A percentile compares a stretch with the other conserved stretches of the same genome.
Evolutionary conservation across 2,113 vertebrate genomes (phyloP).

Genomic region (Anguilla japonica): DNA sequence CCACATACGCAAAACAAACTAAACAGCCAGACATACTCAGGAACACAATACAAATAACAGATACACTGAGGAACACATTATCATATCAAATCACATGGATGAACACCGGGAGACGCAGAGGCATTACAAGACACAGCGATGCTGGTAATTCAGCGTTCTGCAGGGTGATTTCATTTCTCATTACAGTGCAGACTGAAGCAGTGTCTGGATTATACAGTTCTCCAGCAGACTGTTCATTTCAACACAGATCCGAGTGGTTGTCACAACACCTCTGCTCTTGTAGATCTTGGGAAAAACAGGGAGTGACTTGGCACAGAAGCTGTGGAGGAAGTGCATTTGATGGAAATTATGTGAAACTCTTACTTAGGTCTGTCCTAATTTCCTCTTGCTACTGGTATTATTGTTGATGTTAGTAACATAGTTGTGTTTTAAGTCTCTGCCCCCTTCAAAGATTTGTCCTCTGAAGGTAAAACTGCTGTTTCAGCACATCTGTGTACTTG

Average conservation of each 20-base stretch:
- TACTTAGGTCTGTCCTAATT: no score
- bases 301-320: no score
- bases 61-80: not conserved
- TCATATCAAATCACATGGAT: not conserved
- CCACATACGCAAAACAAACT: not conserved
- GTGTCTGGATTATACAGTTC: no score
- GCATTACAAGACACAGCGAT: not conserved
- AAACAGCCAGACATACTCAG: slow-evolving; percentile 1
- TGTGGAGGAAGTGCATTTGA: no score
- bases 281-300: no score
- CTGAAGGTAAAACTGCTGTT: slow-evolving; percentile 2
- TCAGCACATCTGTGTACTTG: not conserved
- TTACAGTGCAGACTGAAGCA: not conserved
- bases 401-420: not conserved
- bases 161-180: not conserved
- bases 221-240: no score
- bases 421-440: not conserved
- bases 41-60: not conserved
- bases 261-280: no score
- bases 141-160: not conserved
- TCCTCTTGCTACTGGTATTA: not conserved
- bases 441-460: slow-evolving; percentile 4
- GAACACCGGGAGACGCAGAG: not conserved
- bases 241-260: no score
- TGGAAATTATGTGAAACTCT: no score